phyloP scores from a whole-genome alignment of 2,888 invertebrate genomes.

The Chaetogeoica ovagalla region DNA sequence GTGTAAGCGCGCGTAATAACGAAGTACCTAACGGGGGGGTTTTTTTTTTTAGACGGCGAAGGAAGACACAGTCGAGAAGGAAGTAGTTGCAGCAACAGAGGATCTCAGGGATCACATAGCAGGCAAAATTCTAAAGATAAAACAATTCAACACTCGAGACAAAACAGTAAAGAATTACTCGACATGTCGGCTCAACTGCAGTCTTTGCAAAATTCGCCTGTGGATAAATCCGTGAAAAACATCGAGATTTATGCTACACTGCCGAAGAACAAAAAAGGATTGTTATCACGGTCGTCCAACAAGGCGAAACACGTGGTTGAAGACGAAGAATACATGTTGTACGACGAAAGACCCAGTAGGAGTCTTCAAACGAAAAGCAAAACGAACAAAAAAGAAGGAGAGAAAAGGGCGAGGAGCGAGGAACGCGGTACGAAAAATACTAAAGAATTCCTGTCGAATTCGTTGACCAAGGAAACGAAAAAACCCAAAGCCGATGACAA shows the following conservation, averaged over 20 bases:
- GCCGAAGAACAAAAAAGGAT: constrained; percentile 77
- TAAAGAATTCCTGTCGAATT: constrained; percentile 72
- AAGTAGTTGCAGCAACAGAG: constrained; percentile 67
- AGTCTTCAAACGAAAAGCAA: constrained; percentile 65
- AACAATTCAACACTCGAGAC: constrained; percentile 66
- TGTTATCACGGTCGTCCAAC: constrained; percentile 56
- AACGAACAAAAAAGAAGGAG: constrained; percentile 70
- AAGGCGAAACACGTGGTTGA: constrained; percentile 69
- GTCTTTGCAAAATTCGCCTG: constrained; percentile 54
- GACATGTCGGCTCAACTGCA: constrained; percentile 57
- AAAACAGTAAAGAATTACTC: constrained; percentile 67
- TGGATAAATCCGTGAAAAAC: constrained; percentile 63
- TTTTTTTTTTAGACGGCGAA: constrained; percentile 61
- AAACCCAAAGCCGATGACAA: constrained; percentile 64
- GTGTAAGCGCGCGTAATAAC: too few relatives aligned
- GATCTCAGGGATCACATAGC: constrained; percentile 67
- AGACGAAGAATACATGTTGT: constrained; percentile 70
- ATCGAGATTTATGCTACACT: constrained; percentile 90
- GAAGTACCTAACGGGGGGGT: too few relatives aligned
- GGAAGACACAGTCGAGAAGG: constrained; percentile 74
- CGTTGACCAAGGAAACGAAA: constrained; percentile 62
- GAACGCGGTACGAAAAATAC: constrained; percentile 76
- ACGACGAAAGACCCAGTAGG: constrained; percentile 71
- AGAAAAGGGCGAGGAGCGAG: constrained; percentile 81
- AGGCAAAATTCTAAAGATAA: constrained; percentile 73